Evolutionary conservation across 2,888 invertebrate species (phyloP).

Genomic region (Eulithis prunata): DNA sequence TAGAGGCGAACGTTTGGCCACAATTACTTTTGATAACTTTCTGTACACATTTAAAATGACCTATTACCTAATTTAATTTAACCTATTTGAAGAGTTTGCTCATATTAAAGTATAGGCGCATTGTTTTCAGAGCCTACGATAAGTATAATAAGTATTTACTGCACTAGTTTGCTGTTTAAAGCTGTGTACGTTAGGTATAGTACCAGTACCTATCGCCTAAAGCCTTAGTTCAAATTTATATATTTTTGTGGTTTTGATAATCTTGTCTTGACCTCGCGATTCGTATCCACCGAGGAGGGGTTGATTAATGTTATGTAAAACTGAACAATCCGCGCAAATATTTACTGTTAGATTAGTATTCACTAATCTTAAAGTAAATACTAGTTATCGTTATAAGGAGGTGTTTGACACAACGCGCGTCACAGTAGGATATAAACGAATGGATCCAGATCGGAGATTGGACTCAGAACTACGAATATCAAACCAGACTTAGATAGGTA

Average conservation of each 20-base stretch:
- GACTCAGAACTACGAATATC: not conserved
- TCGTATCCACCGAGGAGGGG: not conserved
- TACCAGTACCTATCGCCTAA: too few species aligned
- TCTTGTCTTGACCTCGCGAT: not conserved
- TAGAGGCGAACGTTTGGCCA: too few species aligned
- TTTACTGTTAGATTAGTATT: not conserved
- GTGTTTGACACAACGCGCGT: conserved; percentile 1
- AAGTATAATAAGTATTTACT: too few species aligned
- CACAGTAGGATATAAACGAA: not conserved
- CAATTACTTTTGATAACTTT: too few species aligned
- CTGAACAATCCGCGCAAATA: not conserved
- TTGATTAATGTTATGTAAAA: not conserved
- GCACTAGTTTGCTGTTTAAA: too few species aligned
- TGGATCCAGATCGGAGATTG: conserved; percentile 1
- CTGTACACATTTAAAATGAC: too few species aligned
- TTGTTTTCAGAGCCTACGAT: not conserved
- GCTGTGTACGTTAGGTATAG: too few species aligned
- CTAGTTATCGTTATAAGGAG: conserved; percentile 1
- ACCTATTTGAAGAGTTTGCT: conserved; percentile 5
- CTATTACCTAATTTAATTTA: too few species aligned
- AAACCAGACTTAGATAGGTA: too few species aligned
- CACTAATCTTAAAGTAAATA: too few species aligned
- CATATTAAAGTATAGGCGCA: conserved; percentile 3
- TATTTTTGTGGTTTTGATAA: not conserved
- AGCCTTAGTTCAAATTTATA: too few species aligned